Evolutionary conservation across 2,113 vertebrate genomes (phyloP), one percentile per base, ranked within the genome.

Genomic region (rabbit (Oryctolagus cuniculus)): DNA sequence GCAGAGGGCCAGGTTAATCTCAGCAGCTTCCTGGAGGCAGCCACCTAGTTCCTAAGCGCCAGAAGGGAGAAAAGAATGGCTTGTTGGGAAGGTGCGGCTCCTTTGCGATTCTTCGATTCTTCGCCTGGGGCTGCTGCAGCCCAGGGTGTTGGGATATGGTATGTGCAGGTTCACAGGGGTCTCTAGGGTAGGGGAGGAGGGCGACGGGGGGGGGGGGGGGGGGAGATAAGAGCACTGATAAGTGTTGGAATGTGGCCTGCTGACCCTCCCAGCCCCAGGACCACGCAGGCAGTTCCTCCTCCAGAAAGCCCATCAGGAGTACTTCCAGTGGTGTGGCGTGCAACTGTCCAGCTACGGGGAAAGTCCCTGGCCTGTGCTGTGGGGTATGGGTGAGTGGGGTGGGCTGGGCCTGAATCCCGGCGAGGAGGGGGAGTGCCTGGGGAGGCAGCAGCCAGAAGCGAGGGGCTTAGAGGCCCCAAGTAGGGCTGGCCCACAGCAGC

Each of bases 381-480:
- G 91, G 61, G 58, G 34, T n/a, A 10, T 8, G 21, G 24, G 31
- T 31, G 29, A 49, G 10, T 36, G 10, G 5, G 1, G n/a, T 10
- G 19, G 17, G 31, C 49, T n/a, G 27, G 81, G 19, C 29, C 5
- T 4, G 34, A 51, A 53, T 22, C n/a, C 61, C 44, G n/a, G n/a
- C 19, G 74, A 64, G 16, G 19, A 25, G 44, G 34, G 74, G 66
- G 55, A 44, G 79, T 11, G 8, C 6, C 1, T 51, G 10, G 80
- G 58, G 53, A 70, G 22, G 81, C 67, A 64, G 73, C 21, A 2
- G 38, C 64, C 82, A 74, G 86, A 55, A 93, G 44, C 73, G 58
- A 90, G 63, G 81, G 89, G 89, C 89, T 95, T 80, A 87, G 87
- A 80, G 91, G 91, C 91, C 49, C 53, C 1, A 36, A 9, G 2